phyloP scores from a whole-genome alignment of 2,888 invertebrate species.

The Mactromeris polynyma region DNA sequence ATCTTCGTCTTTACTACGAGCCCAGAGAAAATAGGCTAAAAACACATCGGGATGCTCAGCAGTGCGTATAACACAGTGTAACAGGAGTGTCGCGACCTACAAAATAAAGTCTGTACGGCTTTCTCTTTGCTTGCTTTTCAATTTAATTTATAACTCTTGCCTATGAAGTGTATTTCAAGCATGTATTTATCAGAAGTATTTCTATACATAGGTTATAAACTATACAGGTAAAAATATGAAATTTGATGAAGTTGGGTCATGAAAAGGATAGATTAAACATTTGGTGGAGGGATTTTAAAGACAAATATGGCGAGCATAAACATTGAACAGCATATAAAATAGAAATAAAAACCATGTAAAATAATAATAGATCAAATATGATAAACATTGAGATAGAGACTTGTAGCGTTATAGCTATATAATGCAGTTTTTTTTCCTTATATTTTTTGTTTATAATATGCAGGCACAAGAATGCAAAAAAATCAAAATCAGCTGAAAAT shows the following conservation, averaged over 20 bases:
- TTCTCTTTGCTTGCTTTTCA: conserved; percentile 12
- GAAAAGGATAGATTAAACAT: conserved; percentile 20
- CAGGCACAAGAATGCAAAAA: too few relatives aligned
- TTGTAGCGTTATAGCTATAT: too few relatives aligned
- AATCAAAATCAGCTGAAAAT: too few relatives aligned
- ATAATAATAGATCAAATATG: background rate
- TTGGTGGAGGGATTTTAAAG: background rate
- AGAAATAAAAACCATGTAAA: background rate
- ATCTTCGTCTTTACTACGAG: background rate
- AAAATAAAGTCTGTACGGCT: background rate
- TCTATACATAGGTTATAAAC: conserved; percentile 16
- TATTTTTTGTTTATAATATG: too few relatives aligned
- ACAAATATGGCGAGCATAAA: background rate
- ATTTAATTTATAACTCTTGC: conserved; percentile 14
- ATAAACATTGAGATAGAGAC: too few relatives aligned
- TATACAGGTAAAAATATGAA: conserved; percentile 21
- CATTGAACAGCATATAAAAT: background rate
- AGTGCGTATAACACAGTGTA: conserved; percentile 51
- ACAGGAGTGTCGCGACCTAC: conserved; percentile 31
- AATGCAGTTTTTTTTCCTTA: too few relatives aligned
- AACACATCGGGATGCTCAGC: conserved; percentile 32
- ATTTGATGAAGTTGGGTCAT: conserved; percentile 17
- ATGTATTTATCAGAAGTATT: conserved; percentile 7
- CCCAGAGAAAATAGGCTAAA: conserved; percentile 12
- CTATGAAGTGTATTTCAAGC: conserved; percentile 14